Base-by-base conservation (phyloP, 1,140 invertebrate genomes). In the Rhynchophorus ferrugineus region DNA sequence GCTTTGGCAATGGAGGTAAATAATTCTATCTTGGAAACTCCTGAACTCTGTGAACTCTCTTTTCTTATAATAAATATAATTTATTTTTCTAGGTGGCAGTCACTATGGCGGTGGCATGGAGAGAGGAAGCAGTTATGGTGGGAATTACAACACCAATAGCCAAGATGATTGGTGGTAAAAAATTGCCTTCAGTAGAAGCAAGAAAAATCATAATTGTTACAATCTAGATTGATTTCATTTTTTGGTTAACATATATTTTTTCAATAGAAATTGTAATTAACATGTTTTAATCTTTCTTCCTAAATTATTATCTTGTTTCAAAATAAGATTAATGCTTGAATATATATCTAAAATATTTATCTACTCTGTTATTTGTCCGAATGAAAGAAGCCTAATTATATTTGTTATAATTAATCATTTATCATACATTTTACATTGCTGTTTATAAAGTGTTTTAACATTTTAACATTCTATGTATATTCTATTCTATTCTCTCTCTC, bases 141-240 rank as follows among this genome's bases (percentile, higher is more conserved):
- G 67, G 14, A 69, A 67, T 38, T 69, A 69, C 57, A 61, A 56
- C 49, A 55, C 36, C 49, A 63, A 53, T 47, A 60, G 37, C 51
- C 57, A 59, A 14, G 64, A 68, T 48, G 61, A 63, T 38, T 67
- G 65, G 65, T 67, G 67, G 67, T 61, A 66, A 36, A 65, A 53
- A 41, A 41, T 41, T 43, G 41, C 41, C 41, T 39, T 48, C 11
- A 24, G 20, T 13, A 39, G 13, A 48, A 48, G 18, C 14, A 46
- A 8, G 18, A 34, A 38, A 20, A 46, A 20, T 17, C 16, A 48
- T 48, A 48, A 24, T 24, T 48, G 35, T 35, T 29, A 29, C 24
- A 21, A 39, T 37, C 20, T 48, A 48, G 35, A 21, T 48, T 21
- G 46, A 48, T 11, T 29, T 29, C 24, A 29, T 29, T 29, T 29